Base-by-base conservation (phyloP, 2,888 invertebrate species). In the Entomobrya multifasciata region DNA sequence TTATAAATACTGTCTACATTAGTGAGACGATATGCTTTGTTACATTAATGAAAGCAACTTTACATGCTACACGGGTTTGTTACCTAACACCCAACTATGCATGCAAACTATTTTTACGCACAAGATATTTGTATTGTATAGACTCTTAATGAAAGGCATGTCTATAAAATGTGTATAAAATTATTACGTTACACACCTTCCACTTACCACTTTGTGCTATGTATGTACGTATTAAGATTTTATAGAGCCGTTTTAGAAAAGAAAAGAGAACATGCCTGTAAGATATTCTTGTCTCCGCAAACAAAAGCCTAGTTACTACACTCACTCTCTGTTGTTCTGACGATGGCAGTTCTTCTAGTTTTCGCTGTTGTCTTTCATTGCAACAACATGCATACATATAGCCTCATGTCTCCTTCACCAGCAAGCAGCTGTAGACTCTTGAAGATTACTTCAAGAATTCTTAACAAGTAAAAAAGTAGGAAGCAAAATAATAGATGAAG, bases 391-490 rank as follows among this genome's bases (percentile, higher is more conserved):
- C 36, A 36, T 36, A 8, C 5, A n/a, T n/a, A n/a, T n/a, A 44
- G 44, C 44, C 5, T n/a, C 13, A 13, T 15, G 49, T 49, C 49
- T 15, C n/a, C 49, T 8, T 15, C 57, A 20, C 2, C 22, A n/a
- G 57, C 20, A 17, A 4, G 17, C 57, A 57, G 25, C 57, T 11
- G 57, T 11, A 57, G 49, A 41, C 80, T 80, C 67, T 67, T 67
- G 36, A 80, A 70, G 80, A 80, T 80, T 80, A 80, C 52, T 47
- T 79, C 47, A 70, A 80, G 67, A 80, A 80, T 80, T 80, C 67
- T 52, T 80, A 79, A 67, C 65, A 62, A 62, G 77, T 41, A 41
- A 77, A 49, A 27, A 76, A 55, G 76, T 11, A 6, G 11, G 30
- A 30, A 67, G n/a, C n/a, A 60, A 41, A 77, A 60, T 41, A 41